Evolutionary conservation across 1,140 invertebrate species (phyloP).

Genomic region (Potamilus streckersoni): DNA sequence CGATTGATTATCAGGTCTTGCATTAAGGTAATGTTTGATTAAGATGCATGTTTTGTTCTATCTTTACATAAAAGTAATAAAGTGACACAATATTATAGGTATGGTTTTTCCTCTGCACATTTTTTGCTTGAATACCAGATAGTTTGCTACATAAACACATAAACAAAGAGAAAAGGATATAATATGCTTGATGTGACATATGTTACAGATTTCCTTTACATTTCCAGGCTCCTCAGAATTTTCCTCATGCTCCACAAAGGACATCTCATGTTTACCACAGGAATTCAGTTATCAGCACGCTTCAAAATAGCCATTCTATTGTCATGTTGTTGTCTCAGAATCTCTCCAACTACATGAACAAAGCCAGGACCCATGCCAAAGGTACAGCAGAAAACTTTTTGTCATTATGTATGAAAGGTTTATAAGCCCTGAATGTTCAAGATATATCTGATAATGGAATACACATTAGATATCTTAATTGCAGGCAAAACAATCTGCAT

Average conservation of each 20-base stretch:
- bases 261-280: slow-evolving; percentile 71
- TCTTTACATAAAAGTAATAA: neutral
- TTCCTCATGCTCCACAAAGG: slow-evolving; percentile 72
- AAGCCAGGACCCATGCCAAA: slow-evolving; percentile 79
- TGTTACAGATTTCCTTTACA: too few relatives aligned
- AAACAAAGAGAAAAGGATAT: too few relatives aligned
- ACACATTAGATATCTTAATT: too few relatives aligned
- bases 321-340: slow-evolving; percentile 95
- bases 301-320: slow-evolving; percentile 92
- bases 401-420: too few relatives aligned
- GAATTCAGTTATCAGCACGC: slow-evolving; percentile 87
- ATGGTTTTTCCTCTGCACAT: neutral
- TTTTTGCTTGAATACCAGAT: too few relatives aligned
- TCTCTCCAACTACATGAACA: slow-evolving; percentile 91
- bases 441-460: too few relatives aligned
- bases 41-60: neutral
- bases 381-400: slow-evolving; percentile 61
- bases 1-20: neutral
- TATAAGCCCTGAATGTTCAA: too few relatives aligned
- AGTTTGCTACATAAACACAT: too few relatives aligned
- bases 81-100: neutral
- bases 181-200: too few relatives aligned
- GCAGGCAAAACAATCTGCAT: too few relatives aligned
- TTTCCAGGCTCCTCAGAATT: slow-evolving; percentile 75
- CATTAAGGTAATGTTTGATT: neutral